Evolutionary conservation across 2,113 vertebrate genomes (phyloP).

Genomic region (Platycercus adscitus): DNA sequence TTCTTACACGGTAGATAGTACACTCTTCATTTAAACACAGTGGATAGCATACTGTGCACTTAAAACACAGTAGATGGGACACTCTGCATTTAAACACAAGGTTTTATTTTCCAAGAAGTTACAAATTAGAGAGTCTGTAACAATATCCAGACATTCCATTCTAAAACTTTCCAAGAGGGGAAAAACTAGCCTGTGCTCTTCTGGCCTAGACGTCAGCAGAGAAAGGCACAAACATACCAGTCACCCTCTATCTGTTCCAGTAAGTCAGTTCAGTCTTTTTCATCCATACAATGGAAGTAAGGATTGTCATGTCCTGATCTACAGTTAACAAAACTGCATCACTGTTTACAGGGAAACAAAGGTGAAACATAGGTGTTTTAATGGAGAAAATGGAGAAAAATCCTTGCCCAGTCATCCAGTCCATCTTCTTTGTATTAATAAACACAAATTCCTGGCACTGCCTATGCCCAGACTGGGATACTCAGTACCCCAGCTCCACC

Average conservation of each 20-base stretch:
- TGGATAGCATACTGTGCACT: not conserved
- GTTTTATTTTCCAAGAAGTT: not conserved
- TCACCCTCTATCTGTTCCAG: not conserved
- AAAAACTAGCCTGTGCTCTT: not conserved
- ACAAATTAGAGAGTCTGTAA: not conserved
- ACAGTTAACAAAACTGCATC: not conserved
- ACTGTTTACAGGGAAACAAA: not conserved
- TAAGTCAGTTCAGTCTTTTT: not conserved
- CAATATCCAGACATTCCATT: not conserved
- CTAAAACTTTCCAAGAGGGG: not conserved
- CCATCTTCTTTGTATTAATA: not conserved
- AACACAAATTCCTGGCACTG: not conserved
- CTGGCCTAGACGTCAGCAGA: not conserved
- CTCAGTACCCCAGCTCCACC: not conserved
- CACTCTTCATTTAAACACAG: not conserved
- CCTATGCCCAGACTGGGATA: not conserved
- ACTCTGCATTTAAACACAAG: not conserved
- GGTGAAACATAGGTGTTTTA: not conserved
- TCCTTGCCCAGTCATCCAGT: not conserved
- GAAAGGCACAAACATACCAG: not conserved
- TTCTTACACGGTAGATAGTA: not conserved
- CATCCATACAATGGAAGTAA: not conserved
- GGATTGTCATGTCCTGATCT: not conserved
- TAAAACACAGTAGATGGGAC: not conserved
- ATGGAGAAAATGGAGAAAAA: not conserved